Conservation (phyloP, 2,113 vertebrate species). For the Odobenus rosmarus region DNA sequence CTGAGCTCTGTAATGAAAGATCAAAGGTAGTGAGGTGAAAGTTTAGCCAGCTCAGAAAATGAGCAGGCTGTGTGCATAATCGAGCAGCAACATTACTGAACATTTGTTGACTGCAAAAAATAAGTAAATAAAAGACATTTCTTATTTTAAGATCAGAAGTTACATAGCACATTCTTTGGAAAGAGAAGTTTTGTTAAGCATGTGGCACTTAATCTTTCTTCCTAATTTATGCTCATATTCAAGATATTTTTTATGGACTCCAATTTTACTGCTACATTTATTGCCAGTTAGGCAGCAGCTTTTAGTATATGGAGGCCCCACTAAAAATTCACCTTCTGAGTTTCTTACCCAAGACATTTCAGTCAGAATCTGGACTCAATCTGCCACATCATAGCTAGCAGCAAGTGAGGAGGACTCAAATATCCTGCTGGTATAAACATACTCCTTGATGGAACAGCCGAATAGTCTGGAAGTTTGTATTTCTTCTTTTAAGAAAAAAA, state of each 20-base stretch:
- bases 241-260: slow-evolving; percentile 67
- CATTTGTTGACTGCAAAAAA: slow-evolving; percentile 46
- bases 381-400: slow-evolving; percentile 79
- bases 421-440: slow-evolving; percentile 82
- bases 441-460: slow-evolving; percentile 68
- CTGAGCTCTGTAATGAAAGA: background rate
- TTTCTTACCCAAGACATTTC: slow-evolving; percentile 85
- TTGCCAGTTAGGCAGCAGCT: slow-evolving; percentile 80
- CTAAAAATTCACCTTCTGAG: slow-evolving; percentile 83
- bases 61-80: slow-evolving; percentile 34
- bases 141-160: slow-evolving; percentile 63
- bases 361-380: slow-evolving; percentile 81
- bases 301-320: slow-evolving; percentile 65
- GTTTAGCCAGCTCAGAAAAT: slow-evolving; percentile 55
- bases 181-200: slow-evolving; percentile 57
- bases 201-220: slow-evolving; percentile 77
- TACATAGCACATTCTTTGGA: slow-evolving; percentile 54
- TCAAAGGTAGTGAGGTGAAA: slow-evolving; percentile 38
- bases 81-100: slow-evolving; percentile 16
- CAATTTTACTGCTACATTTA: slow-evolving; percentile 74
- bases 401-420: slow-evolving; percentile 80
- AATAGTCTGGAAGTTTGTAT: slow-evolving; percentile 60
- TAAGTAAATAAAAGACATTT: slow-evolving; percentile 22
- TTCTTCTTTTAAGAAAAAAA: slow-evolving; percentile 51
- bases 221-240: slow-evolving; percentile 69